A percentile compares a stretch with the other conserved stretches of the same genome.
Conservation (phyloP, 1,140 invertebrate species). For the Orussus abietinus region DNA sequence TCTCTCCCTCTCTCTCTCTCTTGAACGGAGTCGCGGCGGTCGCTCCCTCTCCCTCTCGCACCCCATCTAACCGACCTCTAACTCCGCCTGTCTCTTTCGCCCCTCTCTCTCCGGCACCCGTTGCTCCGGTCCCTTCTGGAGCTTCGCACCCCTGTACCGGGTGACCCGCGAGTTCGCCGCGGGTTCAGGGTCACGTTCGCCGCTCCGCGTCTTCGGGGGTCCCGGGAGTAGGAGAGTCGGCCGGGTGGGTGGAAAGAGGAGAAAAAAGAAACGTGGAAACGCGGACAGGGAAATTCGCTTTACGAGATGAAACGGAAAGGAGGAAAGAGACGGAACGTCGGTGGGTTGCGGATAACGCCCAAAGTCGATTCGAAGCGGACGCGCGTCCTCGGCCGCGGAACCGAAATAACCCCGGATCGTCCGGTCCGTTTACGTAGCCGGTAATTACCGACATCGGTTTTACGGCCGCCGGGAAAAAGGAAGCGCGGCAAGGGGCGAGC, state of each 20-base stretch:
- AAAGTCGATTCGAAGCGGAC: no score
- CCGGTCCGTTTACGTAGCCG: no score
- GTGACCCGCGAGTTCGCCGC: slow-evolving; percentile 37
- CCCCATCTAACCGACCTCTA: no score
- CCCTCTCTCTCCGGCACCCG: slow-evolving; percentile 16
- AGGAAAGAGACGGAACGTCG: not conserved
- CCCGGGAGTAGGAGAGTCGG: no score
- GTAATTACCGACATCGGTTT: no score
- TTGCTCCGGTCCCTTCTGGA: slow-evolving; percentile 15
- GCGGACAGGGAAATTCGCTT: no score
- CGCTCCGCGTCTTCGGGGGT: no score
- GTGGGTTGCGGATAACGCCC: no score
- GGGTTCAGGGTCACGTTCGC: slow-evolving; percentile 50
- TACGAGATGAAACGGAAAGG: not conserved
- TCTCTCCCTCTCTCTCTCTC: slow-evolving; percentile 28
- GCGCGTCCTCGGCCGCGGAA: no score
- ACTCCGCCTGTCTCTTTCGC: slow-evolving; percentile 18
- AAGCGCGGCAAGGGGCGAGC: not conserved
- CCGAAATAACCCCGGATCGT: no score
- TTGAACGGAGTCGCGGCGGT: slow-evolving; percentile 18
- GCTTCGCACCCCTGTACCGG: slow-evolving; percentile 41
- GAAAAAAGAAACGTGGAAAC: no score
- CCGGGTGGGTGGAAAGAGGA: no score
- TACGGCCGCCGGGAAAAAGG: not conserved
- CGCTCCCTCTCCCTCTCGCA: slow-evolving; percentile 26